Base-by-base conservation (phyloP, 2,113 vertebrate species). In the Chionodraco myersi region DNA sequence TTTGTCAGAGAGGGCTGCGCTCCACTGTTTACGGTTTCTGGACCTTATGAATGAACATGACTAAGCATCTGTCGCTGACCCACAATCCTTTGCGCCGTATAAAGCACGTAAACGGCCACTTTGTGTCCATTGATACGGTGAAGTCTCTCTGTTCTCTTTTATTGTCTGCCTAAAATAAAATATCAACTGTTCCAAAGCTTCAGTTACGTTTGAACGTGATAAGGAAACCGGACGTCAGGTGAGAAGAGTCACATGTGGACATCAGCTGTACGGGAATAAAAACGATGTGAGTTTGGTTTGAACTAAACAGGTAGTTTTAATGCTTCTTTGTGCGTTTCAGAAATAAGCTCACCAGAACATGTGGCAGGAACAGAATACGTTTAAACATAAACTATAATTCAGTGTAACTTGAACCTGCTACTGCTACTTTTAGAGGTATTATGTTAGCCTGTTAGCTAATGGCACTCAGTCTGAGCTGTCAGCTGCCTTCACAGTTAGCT, bases 81-180 rank as follows among this genome's bases (percentile, higher is more conserved):
- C 89, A 89, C 62, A 91, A 89, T 84, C 0, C 89, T 44, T 84
- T 86, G 89, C 89, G 83, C n/a, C 14, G 10, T 3, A 7, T 30
- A 82, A 49, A 5, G 2, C 23, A 70, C 4, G 26, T 26, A 16
- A 30, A 18, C 30, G 6, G 36, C 23, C 2, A 30, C 18, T 48
- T 5, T 10, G 15, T 7, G 3, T 10, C 21, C 34, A 34, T 52
- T 7, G 51, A 21, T 5, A 26, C 9, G 15, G 6, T 11, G 5
- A n/a, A 30, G 52, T 21, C 4, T 57, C 11, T 10, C 10, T 2
- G 49, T 1, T 34, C 10, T 16, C 7, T 51, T 10, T 30, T 3
- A 1, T 44, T 45, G 13, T 18, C 30, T 30, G 10, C 16, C 14
- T 16, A 51, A 6, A 53, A 48, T 3, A 62, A 10, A 49, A 59